Base-by-base conservation (phyloP, 35 echinoderm and acorn worm genomes). In the Heliocidaris erythrogramma region DNA sequence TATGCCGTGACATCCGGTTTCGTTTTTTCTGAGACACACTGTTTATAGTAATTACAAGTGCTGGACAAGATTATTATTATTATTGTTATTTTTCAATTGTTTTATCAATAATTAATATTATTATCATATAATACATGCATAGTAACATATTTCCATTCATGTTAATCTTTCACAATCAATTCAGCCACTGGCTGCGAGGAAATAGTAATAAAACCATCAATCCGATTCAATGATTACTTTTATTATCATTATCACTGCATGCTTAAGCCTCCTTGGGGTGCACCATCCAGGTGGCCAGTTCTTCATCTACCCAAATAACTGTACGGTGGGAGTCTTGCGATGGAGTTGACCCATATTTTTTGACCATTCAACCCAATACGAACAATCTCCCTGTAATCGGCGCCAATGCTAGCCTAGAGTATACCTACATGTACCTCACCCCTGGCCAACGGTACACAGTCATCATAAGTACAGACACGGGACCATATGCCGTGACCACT, bases 311-410 rank as follows among this genome's bases (percentile, higher is more conserved):
- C 30, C 88, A 17, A 30, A 31, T 97, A 10, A 86, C 90, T 12
- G 85, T 95, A 6, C 90, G 95, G 85, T 97, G 96, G 96, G 96
- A 94, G 11, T n/a, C 49, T 0, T 95, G 94, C 60, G 69, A 52
- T 7, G 91, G 78, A 11, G 94, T 85, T 16, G 30, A 16, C 8
- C 21, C 30, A 32, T 97, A 95, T 85, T 49, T 95, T 13, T 71
- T 93, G 78, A 94, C 88, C 32, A 49, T 56, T 49, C 48, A 87
- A 7, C 84, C 96, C 90, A 27, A 60, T 47, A 42, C 89, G 12
- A 48, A 42, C 59, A 50, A 47, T 5, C 1, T 24, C 11, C 91
- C 30, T 42, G n/a, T 53, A 13, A 5, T 16, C 13, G 5, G 49
- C 85, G n/a, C 9, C 61, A 30, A 32, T 48, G 84, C 30, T 14